Evolutionary conservation across 2,888 invertebrate species (phyloP), one percentile per base, ranked within the genome.

Genomic region (Caenorhabditis wallacei): DNA sequence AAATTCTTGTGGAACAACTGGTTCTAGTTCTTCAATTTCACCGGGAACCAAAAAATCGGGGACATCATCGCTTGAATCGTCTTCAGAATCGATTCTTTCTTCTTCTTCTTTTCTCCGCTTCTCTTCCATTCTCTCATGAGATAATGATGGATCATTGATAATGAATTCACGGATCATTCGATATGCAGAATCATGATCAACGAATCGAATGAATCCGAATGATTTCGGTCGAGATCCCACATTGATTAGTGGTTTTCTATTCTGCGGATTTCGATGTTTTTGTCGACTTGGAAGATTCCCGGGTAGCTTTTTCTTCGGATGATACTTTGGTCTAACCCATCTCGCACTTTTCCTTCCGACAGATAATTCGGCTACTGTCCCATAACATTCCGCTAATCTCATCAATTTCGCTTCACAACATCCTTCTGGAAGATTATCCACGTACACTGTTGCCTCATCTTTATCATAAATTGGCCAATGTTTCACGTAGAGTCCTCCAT

Each of bases 341-440:
- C 76, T 20, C 0, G 48, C 13, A 2, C n/a, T 11, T 22, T 76
- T 76, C 22, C 43, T 70, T 4, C 46, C 5, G 8, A 70, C 26
- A 1, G 37, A 20, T 8, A 82, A 13, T 13, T 74, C 63, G 0
- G 70, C 68, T 8, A 79, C 74, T 22, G 63, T 79, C 46, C 82
- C 82, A 56, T 69, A 82, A 20, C 68, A 74, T 5, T 40, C 24
- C 10, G 74, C 78, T 11, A 82, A 20, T 53, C 79, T 18, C 56
- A 53, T 20, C 35, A 82, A 43, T 26, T 74, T 72, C 20, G 26
- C 64, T 24, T 70, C 75, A 37, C 43, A 64, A 24, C 82, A 82
- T 2, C 79, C 82, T 40, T 78, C 82, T 11, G 82, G 82, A 0
- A 82, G 69, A 35, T 79, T 82, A 30, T 82, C 82, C 24, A 82